These are phyloP conservation scores for Noctua janthina DNA, from an alignment of 2,888 invertebrate species.

Conservation along the genomic window DNA sequence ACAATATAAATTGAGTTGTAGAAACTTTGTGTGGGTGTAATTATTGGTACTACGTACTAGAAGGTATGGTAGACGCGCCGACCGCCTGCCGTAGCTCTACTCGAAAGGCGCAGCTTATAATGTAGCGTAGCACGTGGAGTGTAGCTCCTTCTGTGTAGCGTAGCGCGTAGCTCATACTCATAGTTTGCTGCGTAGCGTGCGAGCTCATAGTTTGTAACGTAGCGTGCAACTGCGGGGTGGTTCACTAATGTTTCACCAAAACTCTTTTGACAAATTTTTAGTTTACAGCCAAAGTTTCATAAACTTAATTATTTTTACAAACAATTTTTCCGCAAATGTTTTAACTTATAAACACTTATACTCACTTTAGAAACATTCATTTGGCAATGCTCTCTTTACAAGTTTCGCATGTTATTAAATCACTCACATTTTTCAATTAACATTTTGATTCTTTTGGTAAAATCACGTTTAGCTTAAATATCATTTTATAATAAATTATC, in stretches of 20 bases:
- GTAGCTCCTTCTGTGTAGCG: slow-evolving; percentile 8
- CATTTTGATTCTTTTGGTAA: too few relatives aligned
- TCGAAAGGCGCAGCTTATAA: slow-evolving; percentile 23
- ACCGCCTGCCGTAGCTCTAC: slow-evolving; percentile 29
- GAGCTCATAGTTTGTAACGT: slow-evolving; percentile 4
- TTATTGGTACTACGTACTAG: slow-evolving; percentile 8
- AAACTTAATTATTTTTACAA: too few relatives aligned
- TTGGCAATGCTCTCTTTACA: too few relatives aligned
- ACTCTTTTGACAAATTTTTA: not conserved
- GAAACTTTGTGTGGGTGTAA: slow-evolving; percentile 39
- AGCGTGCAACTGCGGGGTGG: not conserved
- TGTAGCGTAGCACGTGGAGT: slow-evolving; percentile 24
- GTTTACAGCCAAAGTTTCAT: not conserved
- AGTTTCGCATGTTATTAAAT: too few relatives aligned
- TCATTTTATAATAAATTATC: too few relatives aligned
- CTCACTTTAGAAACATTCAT: too few relatives aligned
- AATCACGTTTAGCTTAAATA: too few relatives aligned
- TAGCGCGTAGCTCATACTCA: slow-evolving; percentile 25
- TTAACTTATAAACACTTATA: too few relatives aligned
- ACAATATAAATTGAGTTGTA: slow-evolving; percentile 39
- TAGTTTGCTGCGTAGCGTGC: slow-evolving; percentile 17
- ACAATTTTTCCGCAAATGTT: too few relatives aligned
- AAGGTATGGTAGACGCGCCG: not conserved
- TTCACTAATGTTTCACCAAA: not conserved
- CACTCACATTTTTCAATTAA: too few relatives aligned